Percentiles rank a stretch among this genome's conserved stretches.
Conservation (phyloP, 2,888 invertebrate species). For the Cynaeus angustus region DNA sequence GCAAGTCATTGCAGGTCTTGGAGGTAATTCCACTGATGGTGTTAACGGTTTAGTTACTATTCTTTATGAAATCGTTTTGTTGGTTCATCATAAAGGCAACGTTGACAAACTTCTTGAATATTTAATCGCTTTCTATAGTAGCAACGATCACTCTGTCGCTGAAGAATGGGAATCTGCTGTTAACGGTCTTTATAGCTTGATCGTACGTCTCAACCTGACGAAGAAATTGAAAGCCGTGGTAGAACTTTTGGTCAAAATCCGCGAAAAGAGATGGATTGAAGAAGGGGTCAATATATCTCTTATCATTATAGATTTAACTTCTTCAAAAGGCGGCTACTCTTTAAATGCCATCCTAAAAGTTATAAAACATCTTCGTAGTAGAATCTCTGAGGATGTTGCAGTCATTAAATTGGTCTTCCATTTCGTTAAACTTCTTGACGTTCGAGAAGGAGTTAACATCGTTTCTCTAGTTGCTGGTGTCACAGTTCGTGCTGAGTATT, state of each 20-base stretch:
- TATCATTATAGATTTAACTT: not conserved
- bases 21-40: slow-evolving; percentile 1
- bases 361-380: not conserved
- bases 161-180: slow-evolving; percentile 6
- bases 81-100: not conserved
- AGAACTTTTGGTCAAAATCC: slow-evolving; percentile 3
- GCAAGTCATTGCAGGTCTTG: slow-evolving; percentile 1
- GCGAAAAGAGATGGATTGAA: slow-evolving; percentile 3
- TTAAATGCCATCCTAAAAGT: not conserved
- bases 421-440: not conserved
- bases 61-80: slow-evolving; percentile 1
- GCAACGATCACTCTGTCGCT: not conserved
- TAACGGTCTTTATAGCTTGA: not conserved
- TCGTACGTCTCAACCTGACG: not conserved
- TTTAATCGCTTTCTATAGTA: slow-evolving; percentile 7
- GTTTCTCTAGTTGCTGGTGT: not conserved
- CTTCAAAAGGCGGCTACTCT: not conserved
- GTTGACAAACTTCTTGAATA: not conserved
- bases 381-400: not conserved
- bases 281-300: not conserved
- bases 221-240: not conserved
- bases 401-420: not conserved
- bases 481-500: not conserved
- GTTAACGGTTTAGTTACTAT: slow-evolving; percentile 1
- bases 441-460: not conserved